These are phyloP conservation scores for Chaetophractus vellerosus DNA, from an alignment of 2,797 vertebrate species.

Conservation along the genomic window DNA sequence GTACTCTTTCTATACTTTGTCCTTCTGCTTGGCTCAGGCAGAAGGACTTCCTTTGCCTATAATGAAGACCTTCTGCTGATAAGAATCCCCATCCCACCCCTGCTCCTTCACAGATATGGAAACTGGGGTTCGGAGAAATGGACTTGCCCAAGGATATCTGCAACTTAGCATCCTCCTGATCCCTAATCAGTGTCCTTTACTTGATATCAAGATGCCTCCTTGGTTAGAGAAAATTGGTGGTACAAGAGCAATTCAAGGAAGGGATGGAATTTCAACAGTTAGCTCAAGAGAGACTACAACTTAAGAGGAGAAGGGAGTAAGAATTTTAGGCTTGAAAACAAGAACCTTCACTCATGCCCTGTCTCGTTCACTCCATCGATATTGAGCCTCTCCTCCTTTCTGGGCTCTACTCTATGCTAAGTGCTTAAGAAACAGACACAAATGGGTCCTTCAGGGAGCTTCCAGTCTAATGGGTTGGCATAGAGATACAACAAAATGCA, in stretches of 20 bases:
- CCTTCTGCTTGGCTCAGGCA: background rate
- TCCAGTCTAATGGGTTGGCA: background rate
- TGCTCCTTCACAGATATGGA: background rate
- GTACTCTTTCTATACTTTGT: background rate
- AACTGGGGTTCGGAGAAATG: background rate
- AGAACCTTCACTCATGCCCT: background rate
- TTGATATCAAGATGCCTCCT: background rate
- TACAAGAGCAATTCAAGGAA: conserved; percentile 4
- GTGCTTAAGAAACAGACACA: background rate
- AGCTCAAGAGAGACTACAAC: background rate
- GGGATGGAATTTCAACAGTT: background rate
- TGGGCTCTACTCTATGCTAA: background rate
- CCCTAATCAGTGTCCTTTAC: background rate
- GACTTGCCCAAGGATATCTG: background rate
- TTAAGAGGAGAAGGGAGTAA: background rate
- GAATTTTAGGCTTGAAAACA: conserved; percentile 1
- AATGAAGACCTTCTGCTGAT: background rate
- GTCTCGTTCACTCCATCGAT: background rate
- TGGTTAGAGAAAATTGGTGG: background rate
- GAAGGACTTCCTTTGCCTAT: background rate
- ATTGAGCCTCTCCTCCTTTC: background rate
- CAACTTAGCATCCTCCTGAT: background rate
- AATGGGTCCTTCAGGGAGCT: background rate
- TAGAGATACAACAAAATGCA: background rate
- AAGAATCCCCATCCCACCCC: background rate